Conservation (phyloP, 2,113 vertebrate species). For the Ictalurus furcatus region DNA sequence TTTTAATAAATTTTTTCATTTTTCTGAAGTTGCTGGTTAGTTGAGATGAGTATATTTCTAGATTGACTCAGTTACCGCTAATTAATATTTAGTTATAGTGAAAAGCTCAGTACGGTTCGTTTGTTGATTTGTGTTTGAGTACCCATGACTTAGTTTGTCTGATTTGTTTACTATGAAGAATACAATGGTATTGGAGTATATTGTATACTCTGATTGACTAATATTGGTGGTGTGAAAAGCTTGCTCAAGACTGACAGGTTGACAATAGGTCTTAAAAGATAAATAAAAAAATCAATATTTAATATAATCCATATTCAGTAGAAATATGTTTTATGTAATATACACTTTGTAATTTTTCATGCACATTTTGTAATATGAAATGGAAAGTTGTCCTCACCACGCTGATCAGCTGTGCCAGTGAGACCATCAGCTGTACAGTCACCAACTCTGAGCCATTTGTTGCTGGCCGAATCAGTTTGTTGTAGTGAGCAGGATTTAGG, state of each 20-base stretch:
- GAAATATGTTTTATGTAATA: background rate
- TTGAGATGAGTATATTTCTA: background rate
- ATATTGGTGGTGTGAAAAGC: background rate
- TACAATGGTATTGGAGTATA: background rate
- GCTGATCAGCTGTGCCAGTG: conserved; percentile 92
- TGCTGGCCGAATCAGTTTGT: conserved; percentile 94
- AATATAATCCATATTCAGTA: background rate
- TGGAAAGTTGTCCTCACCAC: conserved; percentile 80
- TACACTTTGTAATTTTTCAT: background rate
- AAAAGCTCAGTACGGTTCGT: background rate
- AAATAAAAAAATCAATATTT: background rate
- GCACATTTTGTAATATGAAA: background rate
- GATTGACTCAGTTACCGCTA: background rate
- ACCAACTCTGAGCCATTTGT: conserved; percentile 92
- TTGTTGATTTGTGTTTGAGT: background rate
- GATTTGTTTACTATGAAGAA: background rate
- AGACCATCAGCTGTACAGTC: conserved; percentile 94
- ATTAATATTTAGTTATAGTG: background rate
- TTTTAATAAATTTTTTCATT: no score
- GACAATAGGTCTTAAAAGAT: background rate
- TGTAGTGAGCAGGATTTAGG: conserved; percentile 88
- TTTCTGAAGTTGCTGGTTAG: background rate
- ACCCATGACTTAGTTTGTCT: background rate
- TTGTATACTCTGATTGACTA: background rate
- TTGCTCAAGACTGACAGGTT: background rate